Percentiles rank a stretch among this genome's conserved stretches.
Conservation (phyloP, 2,797 vertebrate genomes). For the Gila robusta region DNA sequence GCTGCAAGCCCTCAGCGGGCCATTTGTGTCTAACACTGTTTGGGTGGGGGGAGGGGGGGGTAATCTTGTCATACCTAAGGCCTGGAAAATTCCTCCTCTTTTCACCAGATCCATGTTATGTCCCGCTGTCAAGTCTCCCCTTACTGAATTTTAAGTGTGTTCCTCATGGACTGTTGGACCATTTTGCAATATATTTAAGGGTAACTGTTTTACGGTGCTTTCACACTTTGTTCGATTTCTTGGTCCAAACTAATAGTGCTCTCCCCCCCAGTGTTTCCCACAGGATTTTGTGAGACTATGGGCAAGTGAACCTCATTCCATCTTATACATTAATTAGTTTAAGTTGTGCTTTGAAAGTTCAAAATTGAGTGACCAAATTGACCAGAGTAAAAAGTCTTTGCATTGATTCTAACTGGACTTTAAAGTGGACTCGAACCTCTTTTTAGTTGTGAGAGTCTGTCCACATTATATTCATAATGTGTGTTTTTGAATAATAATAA, state of each 20-base stretch:
- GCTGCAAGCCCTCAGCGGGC: not conserved
- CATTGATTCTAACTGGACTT: not conserved
- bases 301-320: not conserved
- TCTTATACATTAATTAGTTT: not conserved
- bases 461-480: not conserved
- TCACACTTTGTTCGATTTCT: not conserved
- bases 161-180: not conserved
- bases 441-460: not conserved
- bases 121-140: not conserved
- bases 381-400: too few relatives aligned
- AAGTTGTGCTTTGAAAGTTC: not conserved
- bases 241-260: not conserved
- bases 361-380: not conserved
- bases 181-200: not conserved
- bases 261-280: not conserved
- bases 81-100: not conserved
- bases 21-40: not conserved
- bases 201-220: not conserved
- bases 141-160: not conserved
- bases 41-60: not conserved
- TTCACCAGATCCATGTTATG: not conserved
- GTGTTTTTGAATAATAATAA: not conserved
- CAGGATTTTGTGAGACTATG: not conserved
- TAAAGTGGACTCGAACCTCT: not conserved
- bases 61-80: conserved; percentile 15